These are phyloP conservation scores for Erpornis zantholeuca DNA, from an alignment of 2,113 vertebrate genomes.

Conservation along the genomic window DNA sequence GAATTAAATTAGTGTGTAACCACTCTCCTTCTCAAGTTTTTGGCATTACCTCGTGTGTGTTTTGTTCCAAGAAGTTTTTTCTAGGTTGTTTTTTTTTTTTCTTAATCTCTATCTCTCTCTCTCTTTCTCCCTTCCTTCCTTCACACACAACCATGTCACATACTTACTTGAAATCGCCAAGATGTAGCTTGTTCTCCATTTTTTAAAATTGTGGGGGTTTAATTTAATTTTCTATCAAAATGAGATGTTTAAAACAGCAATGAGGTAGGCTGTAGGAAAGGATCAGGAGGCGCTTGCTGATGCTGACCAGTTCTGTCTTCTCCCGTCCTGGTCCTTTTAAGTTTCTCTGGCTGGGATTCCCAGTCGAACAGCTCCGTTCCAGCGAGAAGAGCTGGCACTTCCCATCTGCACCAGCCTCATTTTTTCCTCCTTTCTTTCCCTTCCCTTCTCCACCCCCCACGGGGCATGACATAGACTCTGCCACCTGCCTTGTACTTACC, in stretches of 20 bases:
- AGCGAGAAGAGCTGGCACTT: constrained; percentile 29
- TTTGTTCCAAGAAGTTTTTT: constrained; percentile 61
- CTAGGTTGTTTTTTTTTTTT: not conserved
- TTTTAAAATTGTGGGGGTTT: accelerated
- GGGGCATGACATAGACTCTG: constrained; percentile 52
- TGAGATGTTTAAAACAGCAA: not conserved
- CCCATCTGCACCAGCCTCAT: constrained; percentile 41
- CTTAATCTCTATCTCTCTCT: not conserved
- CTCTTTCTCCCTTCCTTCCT: not conserved
- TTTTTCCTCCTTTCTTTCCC: constrained; percentile 32
- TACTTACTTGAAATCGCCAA: not conserved
- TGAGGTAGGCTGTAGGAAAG: not conserved
- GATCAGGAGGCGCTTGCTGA: not conserved
- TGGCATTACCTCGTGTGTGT: constrained; percentile 57
- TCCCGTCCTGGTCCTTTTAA: not conserved
- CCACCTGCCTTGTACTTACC: constrained; percentile 53
- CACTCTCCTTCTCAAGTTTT: constrained; percentile 67
- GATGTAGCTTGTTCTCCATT: not conserved
- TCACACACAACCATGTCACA: not conserved
- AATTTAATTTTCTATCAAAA: not conserved
- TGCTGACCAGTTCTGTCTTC: not conserved
- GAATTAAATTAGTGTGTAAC: constrained; percentile 75
- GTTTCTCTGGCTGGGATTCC: constrained; percentile 9
- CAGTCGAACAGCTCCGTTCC: not conserved
- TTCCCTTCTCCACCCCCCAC: constrained; percentile 1